A percentile compares a stretch with the other conserved stretches of the same genome.
Evolutionary conservation across 2,797 vertebrate genomes (phyloP).

Genomic region (Clarias pachynema): DNA sequence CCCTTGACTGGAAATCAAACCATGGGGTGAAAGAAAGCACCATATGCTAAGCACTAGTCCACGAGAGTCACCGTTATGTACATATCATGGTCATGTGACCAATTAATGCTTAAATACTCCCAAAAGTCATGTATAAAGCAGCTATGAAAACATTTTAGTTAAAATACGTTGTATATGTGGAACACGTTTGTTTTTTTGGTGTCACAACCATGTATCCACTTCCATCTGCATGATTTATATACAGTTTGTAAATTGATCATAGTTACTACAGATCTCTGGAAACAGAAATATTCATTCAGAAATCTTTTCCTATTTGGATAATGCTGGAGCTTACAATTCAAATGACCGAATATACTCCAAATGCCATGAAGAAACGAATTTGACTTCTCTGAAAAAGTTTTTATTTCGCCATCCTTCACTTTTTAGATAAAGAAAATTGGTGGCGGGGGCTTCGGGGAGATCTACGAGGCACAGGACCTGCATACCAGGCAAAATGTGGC

Average conservation of each 20-base stretch:
- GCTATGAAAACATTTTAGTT: not conserved
- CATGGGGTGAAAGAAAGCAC: no score
- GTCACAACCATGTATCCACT: not conserved
- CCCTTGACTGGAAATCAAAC: no score
- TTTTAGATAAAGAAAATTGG: constrained; percentile 93
- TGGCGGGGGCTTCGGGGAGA: constrained; percentile 97
- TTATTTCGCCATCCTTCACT: not conserved
- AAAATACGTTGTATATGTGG: not conserved
- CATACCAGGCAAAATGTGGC: constrained; percentile 92
- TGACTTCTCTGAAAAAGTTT: not conserved
- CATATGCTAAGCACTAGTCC: no score
- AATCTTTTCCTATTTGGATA: not conserved
- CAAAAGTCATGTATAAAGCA: not conserved
- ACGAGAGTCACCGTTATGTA: not conserved
- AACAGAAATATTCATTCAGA: not conserved
- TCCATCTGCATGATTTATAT: not conserved
- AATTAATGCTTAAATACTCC: not conserved
- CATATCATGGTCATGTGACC: not conserved
- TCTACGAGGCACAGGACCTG: constrained; percentile 96
- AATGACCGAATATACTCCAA: not conserved
- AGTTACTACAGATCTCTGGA: not conserved
- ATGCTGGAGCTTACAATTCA: not conserved
- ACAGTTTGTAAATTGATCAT: not conserved
- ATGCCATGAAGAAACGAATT: constrained; percentile 21
- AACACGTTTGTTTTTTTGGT: not conserved